Evolutionary conservation across 2,888 invertebrate genomes (phyloP), one percentile per base, ranked within the genome.

Genomic region (Hypselothyrea guttata): DNA sequence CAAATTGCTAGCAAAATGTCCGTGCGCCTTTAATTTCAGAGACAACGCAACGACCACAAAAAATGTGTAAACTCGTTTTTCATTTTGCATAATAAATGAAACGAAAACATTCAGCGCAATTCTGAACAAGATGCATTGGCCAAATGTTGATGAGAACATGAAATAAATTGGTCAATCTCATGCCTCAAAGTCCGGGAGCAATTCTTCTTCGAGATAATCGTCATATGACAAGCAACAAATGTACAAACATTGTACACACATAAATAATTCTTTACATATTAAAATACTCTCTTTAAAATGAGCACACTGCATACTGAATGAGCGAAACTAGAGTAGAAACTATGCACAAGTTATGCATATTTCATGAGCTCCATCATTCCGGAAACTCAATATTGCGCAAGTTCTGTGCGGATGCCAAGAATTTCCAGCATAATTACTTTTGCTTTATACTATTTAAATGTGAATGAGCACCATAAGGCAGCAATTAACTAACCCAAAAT

Each of bases 21-120:
- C 58, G 41, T 63, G 38, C 55, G 56, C 75, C 60, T 54, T 74
- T 78, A 61, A 70, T 75, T 73, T 66, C 47, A 55, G 47, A 51
- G 46, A 35, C 62, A 79, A 41, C 63, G 54, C 8, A 40, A 7
- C 18, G n/a, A 38, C 16, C 16, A 37, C 37, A 16, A 9, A 9
- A 59, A 63, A 71, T 82, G 71, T 83, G 64, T 54, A 62, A 69
- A 64, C 56, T 75, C 69, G 64, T 71, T 86, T 84, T 67, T 70
- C 70, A 69, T 68, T 84, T 81, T 38, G 54, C 76, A 86, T 75
- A 70, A 63, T 48, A 77, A 77, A 77, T 84, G 66, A 69, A 84
- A 79, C 40, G 56, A 63, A 83, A 85, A 85, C 65, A 71, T 34
- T 11, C 54, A 31, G 16, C 27, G 15, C 37, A 58, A 37, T n/a